Base-by-base conservation (phyloP, 2,888 invertebrate genomes). In the Arctia plantaginis region DNA sequence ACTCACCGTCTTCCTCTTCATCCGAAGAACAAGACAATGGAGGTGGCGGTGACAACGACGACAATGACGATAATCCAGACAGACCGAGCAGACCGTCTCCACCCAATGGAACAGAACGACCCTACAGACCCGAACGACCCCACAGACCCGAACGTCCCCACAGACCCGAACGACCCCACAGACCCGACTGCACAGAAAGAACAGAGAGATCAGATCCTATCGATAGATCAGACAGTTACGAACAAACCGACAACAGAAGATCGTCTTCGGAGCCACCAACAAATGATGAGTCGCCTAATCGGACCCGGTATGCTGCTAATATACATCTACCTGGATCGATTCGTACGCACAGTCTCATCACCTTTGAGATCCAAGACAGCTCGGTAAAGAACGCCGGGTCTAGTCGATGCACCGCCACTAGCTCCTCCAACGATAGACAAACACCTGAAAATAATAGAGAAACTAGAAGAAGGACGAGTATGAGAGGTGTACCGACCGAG, bases 321-420 rank as follows among this genome's bases (percentile, higher is more conserved):
- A 23, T 66, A 35, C 69, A 62, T 39, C 66, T 59, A 71, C 69
- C 68, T 30, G 75, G 75, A 51, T 75, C 78, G 8, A 51, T 75
- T 55, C 82, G 80, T 72, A 74, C 82, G 7, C 81, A 85, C 73
- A 85, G 88, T 15, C 75, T 90, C 72, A 84, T 91, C 44, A 90
- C 89, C 1, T 89, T 91, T 74, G 90, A 90, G 81, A 87, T 90
- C 76, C 86, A 80, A 59, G 78, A 82, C 20, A 80, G 85, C 27
- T 83, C 35, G 20, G 84, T 39, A 18, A 67, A n/a, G 39, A 39
- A 27, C 15, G 64, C 66, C 3, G 55, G 64, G 2, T 62, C 69
- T 7, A 51, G 65, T 18, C 65, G 55, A 2, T 44, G 65, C 30
- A 13, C 47, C 3, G 13, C 33, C 23, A 15, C 55, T 0, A 47